Evolutionary conservation across 2,888 invertebrate genomes (phyloP).

Genomic region (Perithous albicinctus): DNA sequence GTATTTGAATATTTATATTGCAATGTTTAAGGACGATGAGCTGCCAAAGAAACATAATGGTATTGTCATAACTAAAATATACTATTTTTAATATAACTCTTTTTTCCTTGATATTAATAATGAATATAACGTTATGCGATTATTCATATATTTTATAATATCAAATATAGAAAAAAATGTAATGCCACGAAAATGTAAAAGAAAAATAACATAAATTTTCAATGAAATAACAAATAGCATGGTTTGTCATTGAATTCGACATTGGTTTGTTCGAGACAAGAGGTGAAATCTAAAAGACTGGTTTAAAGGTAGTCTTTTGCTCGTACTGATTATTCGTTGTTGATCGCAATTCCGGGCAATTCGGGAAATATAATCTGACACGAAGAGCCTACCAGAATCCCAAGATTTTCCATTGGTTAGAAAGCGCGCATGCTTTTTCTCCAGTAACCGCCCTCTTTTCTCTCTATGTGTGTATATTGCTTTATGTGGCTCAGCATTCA

Average conservation of each 20-base stretch:
- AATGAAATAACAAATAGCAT: too few species aligned
- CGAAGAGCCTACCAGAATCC: neutral
- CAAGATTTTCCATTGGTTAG: constrained; percentile 53
- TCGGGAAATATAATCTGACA: constrained; percentile 2
- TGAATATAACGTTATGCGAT: too few species aligned
- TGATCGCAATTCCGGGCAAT: constrained; percentile 36
- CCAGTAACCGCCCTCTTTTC: constrained; percentile 59
- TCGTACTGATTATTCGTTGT: neutral
- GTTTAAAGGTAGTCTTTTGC: neutral
- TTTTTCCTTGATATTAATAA: too few species aligned
- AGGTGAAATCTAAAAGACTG: neutral
- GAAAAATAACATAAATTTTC: too few species aligned
- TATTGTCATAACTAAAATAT: too few species aligned
- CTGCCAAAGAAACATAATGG: too few species aligned
- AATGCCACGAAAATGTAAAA: too few species aligned
- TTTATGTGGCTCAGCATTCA: constrained; percentile 71
- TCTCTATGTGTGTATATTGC: constrained; percentile 64
- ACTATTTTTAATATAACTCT: too few species aligned
- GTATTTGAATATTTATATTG: too few species aligned
- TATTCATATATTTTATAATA: too few species aligned
- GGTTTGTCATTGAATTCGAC: neutral
- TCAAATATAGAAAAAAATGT: too few species aligned
- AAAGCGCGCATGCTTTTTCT: constrained; percentile 63
- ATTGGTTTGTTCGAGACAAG: neutral
- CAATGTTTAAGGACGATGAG: too few species aligned